These are phyloP conservation scores for Calliopum simillimum DNA, from an alignment of 2,888 invertebrate genomes.

Conservation along the genomic window DNA sequence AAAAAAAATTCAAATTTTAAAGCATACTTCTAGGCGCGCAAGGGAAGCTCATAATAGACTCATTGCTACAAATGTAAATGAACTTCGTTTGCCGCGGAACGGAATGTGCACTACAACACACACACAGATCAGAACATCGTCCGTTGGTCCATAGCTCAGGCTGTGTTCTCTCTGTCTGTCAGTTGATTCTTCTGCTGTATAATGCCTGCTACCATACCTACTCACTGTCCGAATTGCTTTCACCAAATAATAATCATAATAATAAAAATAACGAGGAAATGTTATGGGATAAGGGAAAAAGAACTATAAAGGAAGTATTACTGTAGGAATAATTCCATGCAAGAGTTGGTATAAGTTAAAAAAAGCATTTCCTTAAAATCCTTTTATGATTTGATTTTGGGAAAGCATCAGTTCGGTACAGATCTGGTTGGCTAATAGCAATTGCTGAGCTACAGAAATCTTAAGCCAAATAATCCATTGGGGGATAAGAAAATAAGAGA, in stretches of 20 bases:
- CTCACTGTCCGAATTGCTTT: constrained; percentile 9
- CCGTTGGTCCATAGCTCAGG: not conserved
- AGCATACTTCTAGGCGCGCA: constrained; percentile 19
- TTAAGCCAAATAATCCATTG: no score
- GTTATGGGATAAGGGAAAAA: constrained; percentile 2
- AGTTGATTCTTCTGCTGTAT: no score
- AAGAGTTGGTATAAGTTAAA: no score
- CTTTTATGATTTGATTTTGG: no score
- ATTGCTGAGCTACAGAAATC: no score
- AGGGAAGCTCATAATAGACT: not conserved
- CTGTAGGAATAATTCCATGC: no score
- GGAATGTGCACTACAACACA: not conserved
- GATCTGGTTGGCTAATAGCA: no score
- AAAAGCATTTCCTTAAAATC: no score
- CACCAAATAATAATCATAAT: constrained; percentile 34
- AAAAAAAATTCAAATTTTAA: constrained; percentile 12
- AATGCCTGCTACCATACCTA: no score
- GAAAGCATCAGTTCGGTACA: no score
- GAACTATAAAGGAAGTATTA: not conserved
- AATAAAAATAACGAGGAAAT: constrained; percentile 33
- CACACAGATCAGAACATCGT: no score
- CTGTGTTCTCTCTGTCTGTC: not conserved
- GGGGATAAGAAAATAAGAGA: no score
- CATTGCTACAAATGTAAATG: constrained; percentile 27
- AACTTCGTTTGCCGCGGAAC: constrained; percentile 8